These are phyloP conservation scores for Paraescarpia echinospica DNA, from an alignment of 1,140 invertebrate species.

Conservation along the genomic window DNA sequence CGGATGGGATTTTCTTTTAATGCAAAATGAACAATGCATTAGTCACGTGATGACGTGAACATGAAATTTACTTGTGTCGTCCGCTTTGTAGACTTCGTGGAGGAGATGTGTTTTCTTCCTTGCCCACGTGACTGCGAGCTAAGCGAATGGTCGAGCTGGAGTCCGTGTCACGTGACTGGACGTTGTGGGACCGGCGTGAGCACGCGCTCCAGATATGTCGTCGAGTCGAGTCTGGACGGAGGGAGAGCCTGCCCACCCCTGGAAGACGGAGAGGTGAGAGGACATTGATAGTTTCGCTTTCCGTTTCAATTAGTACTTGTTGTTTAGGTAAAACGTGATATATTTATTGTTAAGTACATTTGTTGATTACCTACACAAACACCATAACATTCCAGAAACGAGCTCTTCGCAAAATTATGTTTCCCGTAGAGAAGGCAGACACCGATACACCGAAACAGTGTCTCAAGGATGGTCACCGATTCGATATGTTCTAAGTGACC, in stretches of 20 bases:
- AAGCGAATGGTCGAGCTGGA: conserved; percentile 28
- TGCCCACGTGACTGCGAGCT: conserved; percentile 29
- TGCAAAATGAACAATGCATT: not conserved
- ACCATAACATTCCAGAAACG: not conserved
- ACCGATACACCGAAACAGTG: not conserved
- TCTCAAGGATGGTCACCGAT: not conserved
- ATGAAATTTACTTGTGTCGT: not conserved
- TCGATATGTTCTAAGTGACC: not conserved
- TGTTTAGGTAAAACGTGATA: not conserved
- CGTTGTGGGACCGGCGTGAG: conserved; percentile 23
- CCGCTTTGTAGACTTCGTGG: conserved; percentile 22
- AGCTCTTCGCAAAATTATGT: not conserved
- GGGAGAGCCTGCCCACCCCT: conserved; percentile 27
- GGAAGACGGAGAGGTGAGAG: conserved; percentile 22
- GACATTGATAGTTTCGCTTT: not conserved
- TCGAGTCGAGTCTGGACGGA: conserved; percentile 27
- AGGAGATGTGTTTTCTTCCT: conserved; percentile 30
- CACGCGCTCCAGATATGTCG: conserved; percentile 20
- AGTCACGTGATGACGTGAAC: not conserved
- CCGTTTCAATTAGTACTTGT: not conserved
- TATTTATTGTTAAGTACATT: no score
- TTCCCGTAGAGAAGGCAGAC: not conserved
- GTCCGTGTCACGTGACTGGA: conserved; percentile 15
- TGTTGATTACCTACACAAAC: not conserved
- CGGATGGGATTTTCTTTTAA: not conserved